Evolutionary conservation across 2,113 vertebrate species (phyloP).

Genomic region (Eublepharis macularius): DNA sequence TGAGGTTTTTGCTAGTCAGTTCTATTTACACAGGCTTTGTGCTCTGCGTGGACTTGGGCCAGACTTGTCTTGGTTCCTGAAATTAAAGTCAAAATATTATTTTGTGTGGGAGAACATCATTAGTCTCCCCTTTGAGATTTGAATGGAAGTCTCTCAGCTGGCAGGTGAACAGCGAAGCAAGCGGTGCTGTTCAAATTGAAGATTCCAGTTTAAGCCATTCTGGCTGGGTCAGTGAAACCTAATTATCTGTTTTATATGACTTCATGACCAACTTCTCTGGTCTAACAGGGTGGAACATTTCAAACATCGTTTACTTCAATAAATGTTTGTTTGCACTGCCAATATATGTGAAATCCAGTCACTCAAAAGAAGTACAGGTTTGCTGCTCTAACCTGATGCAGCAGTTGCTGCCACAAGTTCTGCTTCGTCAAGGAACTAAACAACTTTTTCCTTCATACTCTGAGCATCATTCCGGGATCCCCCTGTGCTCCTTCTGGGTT

Average conservation of each 20-base stretch:
- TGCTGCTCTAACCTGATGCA: not conserved
- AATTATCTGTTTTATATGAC: not conserved
- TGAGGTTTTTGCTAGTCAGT: not conserved
- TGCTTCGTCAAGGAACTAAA: not conserved
- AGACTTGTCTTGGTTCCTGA: not conserved
- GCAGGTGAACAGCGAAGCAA: slow-evolving; percentile 10
- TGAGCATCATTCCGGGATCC: not conserved
- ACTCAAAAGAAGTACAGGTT: not conserved
- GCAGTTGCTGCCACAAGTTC: not conserved
- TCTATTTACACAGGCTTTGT: not conserved
- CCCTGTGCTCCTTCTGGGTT: not conserved
- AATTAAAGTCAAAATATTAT: not conserved
- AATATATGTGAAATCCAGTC: not conserved
- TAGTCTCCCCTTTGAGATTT: not conserved
- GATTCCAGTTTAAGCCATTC: not conserved
- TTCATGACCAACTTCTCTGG: not conserved
- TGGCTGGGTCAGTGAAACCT: not conserved
- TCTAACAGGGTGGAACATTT: not conserved
- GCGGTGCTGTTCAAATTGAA: not conserved
- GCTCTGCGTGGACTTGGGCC: not conserved
- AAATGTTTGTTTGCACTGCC: not conserved
- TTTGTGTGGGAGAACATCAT: not conserved
- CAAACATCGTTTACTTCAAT: not conserved
- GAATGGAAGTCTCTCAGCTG: not conserved
- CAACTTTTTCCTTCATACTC: not conserved